Evolutionary conservation across 2,888 invertebrate genomes (phyloP).

Genomic region (Synanthedon andrenaeformis): DNA sequence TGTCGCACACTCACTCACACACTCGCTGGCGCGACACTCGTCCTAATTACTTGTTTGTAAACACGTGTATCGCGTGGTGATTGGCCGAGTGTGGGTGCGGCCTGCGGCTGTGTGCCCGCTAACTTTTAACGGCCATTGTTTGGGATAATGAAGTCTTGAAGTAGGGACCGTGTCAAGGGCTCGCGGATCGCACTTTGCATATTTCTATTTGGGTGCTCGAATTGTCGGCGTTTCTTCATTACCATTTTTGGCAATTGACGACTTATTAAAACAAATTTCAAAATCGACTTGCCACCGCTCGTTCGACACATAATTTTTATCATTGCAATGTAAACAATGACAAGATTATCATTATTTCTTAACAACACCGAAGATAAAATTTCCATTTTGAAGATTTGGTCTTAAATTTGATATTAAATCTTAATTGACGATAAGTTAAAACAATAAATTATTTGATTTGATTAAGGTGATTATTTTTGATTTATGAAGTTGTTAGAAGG

Average conservation of each 20-base stretch:
- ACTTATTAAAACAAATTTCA: constrained; percentile 1
- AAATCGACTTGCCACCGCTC: not conserved
- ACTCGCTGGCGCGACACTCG: constrained; percentile 19
- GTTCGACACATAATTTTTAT: no score
- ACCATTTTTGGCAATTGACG: constrained; percentile 15
- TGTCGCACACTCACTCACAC: constrained; percentile 22
- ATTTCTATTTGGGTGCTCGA: constrained; percentile 31
- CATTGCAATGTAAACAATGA: no score
- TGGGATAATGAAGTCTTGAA: constrained; percentile 47
- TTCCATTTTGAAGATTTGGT: no score
- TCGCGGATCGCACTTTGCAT: constrained; percentile 34
- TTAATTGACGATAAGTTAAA: no score
- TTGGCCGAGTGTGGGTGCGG: constrained; percentile 26
- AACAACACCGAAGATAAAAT: no score
- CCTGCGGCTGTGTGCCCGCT: constrained; percentile 15
- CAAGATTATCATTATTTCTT: no score
- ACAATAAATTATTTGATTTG: no score
- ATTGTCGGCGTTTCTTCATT: constrained; percentile 14
- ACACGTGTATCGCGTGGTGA: constrained; percentile 26
- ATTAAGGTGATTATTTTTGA: no score
- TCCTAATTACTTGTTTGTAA: constrained; percentile 61
- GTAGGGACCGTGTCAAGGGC: constrained; percentile 44
- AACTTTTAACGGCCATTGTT: constrained; percentile 35
- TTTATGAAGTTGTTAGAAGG: no score
- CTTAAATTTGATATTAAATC: no score